These are phyloP conservation scores for Ciconia nigra DNA, from an alignment of 2,797 vertebrate species.

Conservation along the genomic window DNA sequence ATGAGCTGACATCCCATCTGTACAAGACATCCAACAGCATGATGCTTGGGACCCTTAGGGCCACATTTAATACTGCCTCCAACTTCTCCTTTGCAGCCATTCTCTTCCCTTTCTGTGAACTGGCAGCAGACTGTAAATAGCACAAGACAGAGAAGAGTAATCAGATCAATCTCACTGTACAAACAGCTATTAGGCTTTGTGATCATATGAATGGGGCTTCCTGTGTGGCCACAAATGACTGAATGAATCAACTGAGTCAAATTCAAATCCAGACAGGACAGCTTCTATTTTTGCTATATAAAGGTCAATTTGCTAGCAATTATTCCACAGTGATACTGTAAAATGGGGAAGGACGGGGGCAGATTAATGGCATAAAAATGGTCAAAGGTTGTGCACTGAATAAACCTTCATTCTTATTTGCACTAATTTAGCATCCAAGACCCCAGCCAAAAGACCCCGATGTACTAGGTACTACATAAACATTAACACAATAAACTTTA, in stretches of 20 bases:
- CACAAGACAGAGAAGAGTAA: slow-evolving; percentile 43
- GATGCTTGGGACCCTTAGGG: slow-evolving; percentile 95
- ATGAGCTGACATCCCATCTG: slow-evolving; percentile 97
- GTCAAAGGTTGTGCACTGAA: neutral
- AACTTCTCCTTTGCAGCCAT: slow-evolving; percentile 95
- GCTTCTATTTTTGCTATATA: slow-evolving; percentile 2
- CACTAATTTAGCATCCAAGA: neutral
- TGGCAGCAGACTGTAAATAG: slow-evolving; percentile 69
- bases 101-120: slow-evolving; percentile 54
- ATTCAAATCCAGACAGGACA: slow-evolving; percentile 12
- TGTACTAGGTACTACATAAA: neutral
- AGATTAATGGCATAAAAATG: neutral
- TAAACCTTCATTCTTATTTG: neutral
- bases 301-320: slow-evolving; percentile 10
- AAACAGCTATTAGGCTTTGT: slow-evolving; percentile 44
- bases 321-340: neutral
- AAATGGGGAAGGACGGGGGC: neutral
- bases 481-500: neutral
- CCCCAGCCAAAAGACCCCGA: neutral
- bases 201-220: slow-evolving; percentile 37
- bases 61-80: slow-evolving; percentile 96
- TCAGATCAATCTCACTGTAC: slow-evolving; percentile 55
- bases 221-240: slow-evolving; percentile 12
- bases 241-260: slow-evolving; percentile 41
- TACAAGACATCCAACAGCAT: slow-evolving; percentile 97